Base-by-base conservation (phyloP, 2,113 vertebrate species). In the Ranitomeya imitator region DNA sequence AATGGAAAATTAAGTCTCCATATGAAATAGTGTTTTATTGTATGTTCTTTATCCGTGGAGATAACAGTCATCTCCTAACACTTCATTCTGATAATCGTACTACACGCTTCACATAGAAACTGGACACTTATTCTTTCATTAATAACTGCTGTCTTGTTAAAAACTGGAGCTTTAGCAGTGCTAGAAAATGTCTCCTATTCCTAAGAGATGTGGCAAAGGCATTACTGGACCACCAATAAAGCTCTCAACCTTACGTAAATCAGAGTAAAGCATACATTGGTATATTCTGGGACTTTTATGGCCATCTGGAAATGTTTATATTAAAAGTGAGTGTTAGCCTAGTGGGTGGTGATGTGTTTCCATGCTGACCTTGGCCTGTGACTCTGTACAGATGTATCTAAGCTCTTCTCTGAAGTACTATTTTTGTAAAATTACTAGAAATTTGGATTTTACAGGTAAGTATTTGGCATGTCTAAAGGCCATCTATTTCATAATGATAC, bases 211-310 rank as follows among this genome's bases (percentile, higher is more conserved):
- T 60, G 67, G 74, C 52, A 85, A 59, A 74, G 18, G 26, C 83
- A 85, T 71, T 55, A 71, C 11, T 79, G 85, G 92, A 92, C 91
- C 90, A 92, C 91, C 91, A 15, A 85, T 37, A 0, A 86, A 85
- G 91, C 73, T 90, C 85, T 89, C 51, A 0, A 18, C 26, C 54
- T 55, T 7, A 7, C 0, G 0, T 83, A 86, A 88, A 82, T 76
- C 88, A 90, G 73, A 60, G 16, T 23, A 67, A 52, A 13, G 14
- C 23, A 89, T 10, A 76, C 45, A 71, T 54, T 12, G 45, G 76
- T 4, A 0, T 13, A 79, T 81, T 85, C 84, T 0, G 8, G 83
- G 65, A 31, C 86, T 88, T 65, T 21, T 67, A 21, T 52, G 0
- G 0, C 60, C 57, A 10, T 76, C 85, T 90, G 89, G 90, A 90